Conservation (phyloP, 2,113 vertebrate species). For the Corvus moneduloides region DNA sequence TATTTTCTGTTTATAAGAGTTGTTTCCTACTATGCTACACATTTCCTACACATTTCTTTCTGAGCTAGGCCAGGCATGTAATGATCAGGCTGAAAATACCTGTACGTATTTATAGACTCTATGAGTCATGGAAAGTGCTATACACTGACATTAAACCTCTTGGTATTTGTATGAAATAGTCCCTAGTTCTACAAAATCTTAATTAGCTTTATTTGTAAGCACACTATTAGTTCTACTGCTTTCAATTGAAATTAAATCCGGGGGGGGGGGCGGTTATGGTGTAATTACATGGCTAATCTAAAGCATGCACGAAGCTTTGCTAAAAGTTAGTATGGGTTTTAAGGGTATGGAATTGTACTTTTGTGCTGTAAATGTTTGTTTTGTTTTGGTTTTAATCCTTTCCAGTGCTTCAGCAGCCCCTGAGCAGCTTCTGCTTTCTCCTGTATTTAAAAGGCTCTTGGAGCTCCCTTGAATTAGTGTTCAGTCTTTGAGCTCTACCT, state of each 20-base stretch:
- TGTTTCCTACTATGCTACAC: neutral
- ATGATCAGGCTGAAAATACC: neutral
- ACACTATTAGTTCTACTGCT: neutral
- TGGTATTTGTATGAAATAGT: neutral
- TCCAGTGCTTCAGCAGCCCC: neutral
- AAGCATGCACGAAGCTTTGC: constrained; percentile 5
- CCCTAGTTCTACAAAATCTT: neutral
- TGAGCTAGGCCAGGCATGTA: neutral
- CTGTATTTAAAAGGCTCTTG: neutral
- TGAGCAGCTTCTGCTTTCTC: neutral
- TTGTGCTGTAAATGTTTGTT: neutral
- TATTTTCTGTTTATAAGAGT: constrained; percentile 14
- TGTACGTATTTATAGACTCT: neutral
- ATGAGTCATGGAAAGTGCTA: neutral
- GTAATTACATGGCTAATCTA: neutral
- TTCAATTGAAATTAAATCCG: constrained; percentile 7
- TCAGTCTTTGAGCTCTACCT: neutral
- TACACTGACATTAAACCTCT: neutral
- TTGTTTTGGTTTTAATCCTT: neutral
- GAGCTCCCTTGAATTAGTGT: neutral
- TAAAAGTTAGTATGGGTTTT: neutral
- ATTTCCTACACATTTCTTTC: neutral
- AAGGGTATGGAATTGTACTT: neutral
- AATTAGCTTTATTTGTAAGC: constrained; percentile 33
- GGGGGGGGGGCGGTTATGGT: neutral